phyloP scores from a whole-genome alignment of 1,140 invertebrate species.

The Odontomachus brunneus region DNA sequence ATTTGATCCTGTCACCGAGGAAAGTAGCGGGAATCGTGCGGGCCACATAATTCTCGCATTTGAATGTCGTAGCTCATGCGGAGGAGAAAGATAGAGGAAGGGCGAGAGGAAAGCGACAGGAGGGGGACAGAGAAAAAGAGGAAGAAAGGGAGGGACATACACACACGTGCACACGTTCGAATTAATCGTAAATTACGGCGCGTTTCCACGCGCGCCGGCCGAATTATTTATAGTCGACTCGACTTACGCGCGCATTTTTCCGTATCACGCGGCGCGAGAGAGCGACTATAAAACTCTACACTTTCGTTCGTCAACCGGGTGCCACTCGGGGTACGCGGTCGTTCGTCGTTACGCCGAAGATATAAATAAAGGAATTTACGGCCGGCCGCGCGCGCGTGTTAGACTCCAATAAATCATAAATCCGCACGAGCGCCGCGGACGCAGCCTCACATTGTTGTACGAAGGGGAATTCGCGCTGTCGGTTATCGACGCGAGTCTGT shows the following conservation, averaged over 20 bases:
- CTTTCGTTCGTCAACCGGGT: slow-evolving; percentile 24
- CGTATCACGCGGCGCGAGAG: slow-evolving; percentile 4
- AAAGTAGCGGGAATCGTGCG: slow-evolving; percentile 54
- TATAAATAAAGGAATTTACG: slow-evolving; percentile 42
- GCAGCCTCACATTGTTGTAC: slow-evolving; percentile 17
- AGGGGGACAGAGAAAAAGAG: background rate
- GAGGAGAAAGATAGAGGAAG: slow-evolving; percentile 10
- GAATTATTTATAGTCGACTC: slow-evolving; percentile 40
- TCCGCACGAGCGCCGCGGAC: slow-evolving; percentile 1
- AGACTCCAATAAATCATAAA: slow-evolving; percentile 43
- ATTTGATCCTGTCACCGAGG: slow-evolving; percentile 57
- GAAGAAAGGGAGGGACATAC: background rate
- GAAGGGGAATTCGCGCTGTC: background rate
- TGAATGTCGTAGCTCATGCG: slow-evolving; percentile 15
- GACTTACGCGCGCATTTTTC: slow-evolving; percentile 41
- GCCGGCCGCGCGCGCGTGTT: slow-evolving; percentile 4
- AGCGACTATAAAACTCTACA: slow-evolving; percentile 39
- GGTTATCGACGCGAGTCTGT: background rate
- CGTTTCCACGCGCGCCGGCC: background rate
- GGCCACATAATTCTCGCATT: slow-evolving; percentile 56
- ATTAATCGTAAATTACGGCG: slow-evolving; percentile 49
- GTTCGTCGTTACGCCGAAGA: slow-evolving; percentile 19
- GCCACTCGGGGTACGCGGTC: slow-evolving; percentile 21
- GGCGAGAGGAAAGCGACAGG: background rate
- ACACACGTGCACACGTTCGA: slow-evolving; percentile 7